A percentile compares a stretch with the other conserved stretches of the same genome.
These are phyloP conservation scores for Nettapus auritus DNA, from an alignment of 2,113 vertebrate genomes.

Conservation along the genomic window DNA sequence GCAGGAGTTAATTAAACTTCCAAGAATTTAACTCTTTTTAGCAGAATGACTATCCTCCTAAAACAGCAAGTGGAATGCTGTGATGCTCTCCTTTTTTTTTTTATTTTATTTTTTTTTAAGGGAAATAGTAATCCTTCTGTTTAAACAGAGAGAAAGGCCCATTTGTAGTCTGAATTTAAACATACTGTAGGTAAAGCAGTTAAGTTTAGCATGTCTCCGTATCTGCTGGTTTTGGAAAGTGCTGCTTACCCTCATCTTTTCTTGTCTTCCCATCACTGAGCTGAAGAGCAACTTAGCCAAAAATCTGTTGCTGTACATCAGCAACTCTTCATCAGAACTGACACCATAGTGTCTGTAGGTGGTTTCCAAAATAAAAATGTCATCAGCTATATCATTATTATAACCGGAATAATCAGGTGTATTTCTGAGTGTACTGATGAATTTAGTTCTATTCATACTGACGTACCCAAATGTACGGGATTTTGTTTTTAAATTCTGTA, in stretches of 20 bases:
- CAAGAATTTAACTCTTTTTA: not conserved
- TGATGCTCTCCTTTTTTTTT: not conserved
- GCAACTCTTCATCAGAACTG: not conserved
- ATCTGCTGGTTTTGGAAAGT: not conserved
- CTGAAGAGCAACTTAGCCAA: not conserved
- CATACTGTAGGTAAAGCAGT: not conserved
- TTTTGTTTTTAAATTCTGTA: not conserved
- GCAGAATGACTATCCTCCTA: not conserved
- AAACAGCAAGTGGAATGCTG: not conserved
- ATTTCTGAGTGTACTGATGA: not conserved
- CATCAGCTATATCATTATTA: not conserved
- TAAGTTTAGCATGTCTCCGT: not conserved
- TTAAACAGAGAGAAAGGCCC: not conserved
- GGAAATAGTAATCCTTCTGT: not conserved
- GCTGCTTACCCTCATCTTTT: not conserved
- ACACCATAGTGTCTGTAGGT: not conserved
- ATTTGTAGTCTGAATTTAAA: not conserved
- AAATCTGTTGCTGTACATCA: not conserved
- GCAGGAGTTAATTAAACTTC: not conserved
- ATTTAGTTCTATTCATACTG: not conserved
- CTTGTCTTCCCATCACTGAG: not conserved
- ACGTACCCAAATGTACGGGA: not conserved
- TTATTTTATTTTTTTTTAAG: too few species aligned
- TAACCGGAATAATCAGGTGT: not conserved
- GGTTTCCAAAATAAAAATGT: not conserved